Evolutionary conservation across 2,888 invertebrate genomes (phyloP), one percentile per base, ranked within the genome.

Genomic region (Acrobasis suavella): DNA sequence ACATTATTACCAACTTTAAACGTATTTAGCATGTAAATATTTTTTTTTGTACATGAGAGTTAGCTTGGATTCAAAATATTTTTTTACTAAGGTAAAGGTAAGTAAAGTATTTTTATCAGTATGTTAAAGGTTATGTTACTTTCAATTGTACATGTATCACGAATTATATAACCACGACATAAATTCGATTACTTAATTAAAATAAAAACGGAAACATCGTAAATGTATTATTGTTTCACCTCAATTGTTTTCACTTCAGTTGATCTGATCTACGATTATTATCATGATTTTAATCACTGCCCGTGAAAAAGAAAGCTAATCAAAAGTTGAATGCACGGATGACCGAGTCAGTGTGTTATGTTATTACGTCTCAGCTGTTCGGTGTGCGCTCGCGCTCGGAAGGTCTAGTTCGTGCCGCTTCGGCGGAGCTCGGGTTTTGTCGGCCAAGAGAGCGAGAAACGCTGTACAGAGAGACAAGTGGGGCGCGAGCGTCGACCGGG

Each of bases 401-500:
- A 91, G 91, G 91, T 91, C 92, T 91, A 91, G 91, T 90, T 91
- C 91, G 91, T 89, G 75, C 71, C 75, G 77, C 73, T 68, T 86
- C 91, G 91, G 76, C 67, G 67, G 66, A 67, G 72, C 67, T 88
- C 91, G 91, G 84, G 62, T 63, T 56, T 51, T 64, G 64, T 89
- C 90, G 89, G 79, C 62, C 64, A 74, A 65, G 74, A 71, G 84
- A 89, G 85, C 78, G 88, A 87, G 90, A 89, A 76, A 70, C 66
- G 68, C 72, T 65, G 66, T 75, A 32, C 32, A 74, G 87, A 87
- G 88, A 85, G 87, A 87, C 89, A 89, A 86, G 87, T 87, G 87
- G 88, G 87, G 85, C 88, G 89, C 89, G 94, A 97, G 96, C 94
- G 97, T 96, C 90, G 97, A 95, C 85, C 91, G 94, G 93, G 94